Base-by-base conservation (phyloP, 2,888 invertebrate species). In the Metacarcinus magister region DNA sequence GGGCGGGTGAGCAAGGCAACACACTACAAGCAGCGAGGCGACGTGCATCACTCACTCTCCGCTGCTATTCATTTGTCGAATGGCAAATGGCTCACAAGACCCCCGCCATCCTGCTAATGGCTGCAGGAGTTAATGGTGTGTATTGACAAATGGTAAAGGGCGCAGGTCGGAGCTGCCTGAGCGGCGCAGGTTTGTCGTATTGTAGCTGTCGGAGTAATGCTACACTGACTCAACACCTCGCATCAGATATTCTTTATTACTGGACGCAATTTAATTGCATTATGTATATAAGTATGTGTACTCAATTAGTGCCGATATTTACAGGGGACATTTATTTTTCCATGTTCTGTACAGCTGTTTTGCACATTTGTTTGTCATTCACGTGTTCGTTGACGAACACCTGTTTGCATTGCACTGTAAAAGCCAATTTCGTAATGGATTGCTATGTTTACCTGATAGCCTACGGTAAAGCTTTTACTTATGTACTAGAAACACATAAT, bases 401-500 rank as follows among this genome's bases (percentile, higher is more conserved):
- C 32, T 82, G 82, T 82, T 82, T 82, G 32, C 82, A 82, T 10
- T 82, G 82, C 82, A 23, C 82, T 82, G 82, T 82, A 82, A 82
- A 82, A 82, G 32, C 82, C 82, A 82, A 82, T 82, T 82, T 82
- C 32, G 82, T 82, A 82, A 82, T 82, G 82, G 82, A 82, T 82
- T 32, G 82, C 82, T 8, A 32, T 32, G 32, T 32, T 32, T 82
- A 32, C 82, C 82, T 82, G 28, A 32, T 19, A 82, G 82, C 32
- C 82, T 10, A 82, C 10, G 32, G 32, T 32, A 32, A 28, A 82
- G 13, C 32, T 82, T 82, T 82, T 28, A 32, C 82, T 32, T 7
- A 82, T 32, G 32, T 32, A 1, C 82, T 32, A 32, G n/a, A 67
- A 67, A 67, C 67, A 67, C 8, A 67, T n/a, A 67, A 23, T 82